Conservation (phyloP, 1,140 invertebrate genomes). For the Aphis gossypii region DNA sequence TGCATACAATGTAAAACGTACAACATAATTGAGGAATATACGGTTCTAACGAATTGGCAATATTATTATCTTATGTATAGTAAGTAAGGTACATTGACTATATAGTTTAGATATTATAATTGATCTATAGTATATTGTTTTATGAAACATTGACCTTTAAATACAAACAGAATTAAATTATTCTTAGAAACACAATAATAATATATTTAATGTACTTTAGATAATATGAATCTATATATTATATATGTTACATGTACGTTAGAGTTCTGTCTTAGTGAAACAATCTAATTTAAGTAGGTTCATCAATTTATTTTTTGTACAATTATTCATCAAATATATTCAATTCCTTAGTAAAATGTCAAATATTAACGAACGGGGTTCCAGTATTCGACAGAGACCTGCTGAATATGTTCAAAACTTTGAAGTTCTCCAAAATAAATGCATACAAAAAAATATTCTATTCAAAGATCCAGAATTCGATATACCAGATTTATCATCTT, state of each 20-base stretch:
- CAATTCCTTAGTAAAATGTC: conserved; percentile 61
- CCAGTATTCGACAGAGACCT: conserved; percentile 67
- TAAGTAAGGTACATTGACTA: not conserved
- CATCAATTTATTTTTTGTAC: not conserved
- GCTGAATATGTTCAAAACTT: conserved; percentile 75
- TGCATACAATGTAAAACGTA: not conserved
- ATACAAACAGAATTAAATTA: not conserved
- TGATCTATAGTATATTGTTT: not conserved
- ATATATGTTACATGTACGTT: not conserved
- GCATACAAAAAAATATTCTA: conserved; percentile 73
- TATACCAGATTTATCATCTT: conserved; percentile 79
- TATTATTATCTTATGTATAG: not conserved
- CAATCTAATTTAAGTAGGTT: not conserved
- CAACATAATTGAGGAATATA: not conserved
- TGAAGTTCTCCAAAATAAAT: conserved; percentile 73
- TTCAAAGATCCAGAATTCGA: conserved; percentile 92
- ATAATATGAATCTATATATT: not conserved
- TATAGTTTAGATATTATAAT: not conserved
- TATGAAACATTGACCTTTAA: conserved; percentile 1
- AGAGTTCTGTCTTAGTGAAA: not conserved
- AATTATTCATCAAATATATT: not conserved
- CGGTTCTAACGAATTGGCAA: not conserved
- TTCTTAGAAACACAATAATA: not conserved
- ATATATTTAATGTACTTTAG: conserved; percentile 19
- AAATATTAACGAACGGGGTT: conserved; percentile 76